Percentiles rank a stretch among this genome's conserved stretches.
These are phyloP conservation scores for Lasioglossum morio DNA, from an alignment of 2,888 invertebrate species.

Conservation along the genomic window DNA sequence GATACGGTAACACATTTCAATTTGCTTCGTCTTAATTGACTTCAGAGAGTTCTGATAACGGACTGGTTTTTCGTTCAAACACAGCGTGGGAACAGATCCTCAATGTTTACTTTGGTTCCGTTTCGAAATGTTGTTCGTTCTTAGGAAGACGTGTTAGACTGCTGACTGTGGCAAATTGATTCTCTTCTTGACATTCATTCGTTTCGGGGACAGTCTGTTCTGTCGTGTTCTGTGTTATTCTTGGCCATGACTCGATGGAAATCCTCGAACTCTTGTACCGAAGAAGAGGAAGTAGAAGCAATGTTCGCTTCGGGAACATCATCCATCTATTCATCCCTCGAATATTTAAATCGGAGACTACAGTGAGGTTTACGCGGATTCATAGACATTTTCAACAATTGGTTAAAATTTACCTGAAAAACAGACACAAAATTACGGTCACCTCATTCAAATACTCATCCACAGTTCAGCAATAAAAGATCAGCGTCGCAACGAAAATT, in stretches of 20 bases:
- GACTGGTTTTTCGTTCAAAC: background rate
- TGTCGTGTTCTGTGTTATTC: background rate
- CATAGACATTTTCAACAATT: too few relatives aligned
- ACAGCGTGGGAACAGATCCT: background rate
- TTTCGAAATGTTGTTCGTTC: background rate
- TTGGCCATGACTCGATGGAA: background rate
- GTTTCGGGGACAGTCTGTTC: background rate
- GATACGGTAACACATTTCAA: background rate
- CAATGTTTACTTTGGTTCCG: background rate
- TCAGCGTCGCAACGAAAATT: background rate
- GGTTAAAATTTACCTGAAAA: too few relatives aligned
- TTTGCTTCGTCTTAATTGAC: constrained; percentile 6
- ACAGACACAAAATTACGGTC: too few relatives aligned
- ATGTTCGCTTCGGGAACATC: background rate
- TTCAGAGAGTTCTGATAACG: background rate
- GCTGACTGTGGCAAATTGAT: background rate
- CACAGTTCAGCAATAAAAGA: too few relatives aligned
- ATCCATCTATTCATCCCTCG: too few relatives aligned
- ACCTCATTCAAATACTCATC: too few relatives aligned
- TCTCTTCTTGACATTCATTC: background rate
- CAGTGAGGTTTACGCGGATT: too few relatives aligned
- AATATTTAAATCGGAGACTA: too few relatives aligned
- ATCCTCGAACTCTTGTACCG: background rate
- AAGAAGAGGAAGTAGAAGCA: background rate
- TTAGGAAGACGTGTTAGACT: background rate